Percentiles rank a stretch among this genome's conserved stretches.
Evolutionary conservation across 2,113 vertebrate species (phyloP).

Genomic region (Brienomyrus brachyistius): DNA sequence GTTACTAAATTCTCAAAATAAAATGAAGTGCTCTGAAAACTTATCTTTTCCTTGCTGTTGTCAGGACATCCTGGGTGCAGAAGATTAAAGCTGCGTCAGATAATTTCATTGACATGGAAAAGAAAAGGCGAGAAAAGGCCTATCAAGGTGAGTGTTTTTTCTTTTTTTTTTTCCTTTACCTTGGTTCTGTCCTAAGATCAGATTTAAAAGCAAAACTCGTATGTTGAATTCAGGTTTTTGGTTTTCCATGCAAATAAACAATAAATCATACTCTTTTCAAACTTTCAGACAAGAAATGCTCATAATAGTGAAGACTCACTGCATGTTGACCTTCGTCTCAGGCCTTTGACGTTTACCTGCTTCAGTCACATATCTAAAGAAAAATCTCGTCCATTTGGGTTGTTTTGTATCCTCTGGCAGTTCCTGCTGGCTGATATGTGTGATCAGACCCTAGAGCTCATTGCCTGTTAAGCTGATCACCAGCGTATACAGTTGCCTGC

Average conservation of each 20-base stretch:
- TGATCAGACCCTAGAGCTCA: neutral
- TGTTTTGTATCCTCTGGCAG: neutral
- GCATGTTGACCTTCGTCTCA: neutral
- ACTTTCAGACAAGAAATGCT: neutral
- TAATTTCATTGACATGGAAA: conserved; percentile 84
- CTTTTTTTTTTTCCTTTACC: neutral
- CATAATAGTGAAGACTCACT: neutral
- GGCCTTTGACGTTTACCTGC: neutral
- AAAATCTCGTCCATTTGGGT: neutral
- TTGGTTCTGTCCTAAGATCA: neutral
- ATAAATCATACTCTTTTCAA: neutral
- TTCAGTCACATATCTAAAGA: neutral
- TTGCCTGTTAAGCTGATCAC: neutral
- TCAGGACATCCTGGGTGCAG: conserved; percentile 93
- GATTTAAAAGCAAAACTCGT: neutral
- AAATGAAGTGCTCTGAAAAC: too few relatives aligned
- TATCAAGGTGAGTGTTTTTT: conserved; percentile 72
- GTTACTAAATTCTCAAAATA: neutral
- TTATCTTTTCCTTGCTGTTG: neutral
- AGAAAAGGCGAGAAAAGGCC: conserved; percentile 82
- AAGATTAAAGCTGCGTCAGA: conserved; percentile 91
- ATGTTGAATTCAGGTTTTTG: neutral
- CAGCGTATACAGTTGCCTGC: neutral
- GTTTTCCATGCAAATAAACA: neutral
- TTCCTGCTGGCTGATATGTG: neutral